These are phyloP conservation scores for Antedon bifida DNA, from an alignment of 35 echinoderm and acorn worm genomes.

Conservation along the genomic window DNA sequence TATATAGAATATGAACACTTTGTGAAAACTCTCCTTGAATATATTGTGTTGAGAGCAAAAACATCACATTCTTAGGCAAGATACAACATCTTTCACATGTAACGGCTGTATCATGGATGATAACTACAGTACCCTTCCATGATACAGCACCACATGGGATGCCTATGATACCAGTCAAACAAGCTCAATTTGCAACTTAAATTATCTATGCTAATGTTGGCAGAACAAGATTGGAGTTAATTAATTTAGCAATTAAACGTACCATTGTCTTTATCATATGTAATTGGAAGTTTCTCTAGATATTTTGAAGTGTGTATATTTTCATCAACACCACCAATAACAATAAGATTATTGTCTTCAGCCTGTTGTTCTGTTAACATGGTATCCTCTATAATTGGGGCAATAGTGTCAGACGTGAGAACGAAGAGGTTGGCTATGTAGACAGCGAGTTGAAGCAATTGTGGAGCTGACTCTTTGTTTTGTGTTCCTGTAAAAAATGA, in stretches of 20 bases:
- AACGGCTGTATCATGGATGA: no score
- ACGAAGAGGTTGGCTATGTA: conserved; percentile 81
- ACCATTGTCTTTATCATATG: conserved; percentile 24
- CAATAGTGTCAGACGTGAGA: conserved; percentile 70
- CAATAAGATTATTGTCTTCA: conserved; percentile 37
- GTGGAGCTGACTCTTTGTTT: conserved; percentile 11
- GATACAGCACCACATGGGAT: no score
- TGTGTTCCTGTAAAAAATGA: conserved; percentile 43
- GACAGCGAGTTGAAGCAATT: conserved; percentile 35
- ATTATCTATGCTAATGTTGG: neutral
- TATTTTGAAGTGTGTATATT: conserved; percentile 48
- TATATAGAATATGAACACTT: no score
- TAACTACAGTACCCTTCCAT: no score
- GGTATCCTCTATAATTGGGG: conserved; percentile 38
- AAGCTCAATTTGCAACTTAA: no score
- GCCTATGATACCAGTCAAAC: no score
- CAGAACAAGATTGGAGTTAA: no score
- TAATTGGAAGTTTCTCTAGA: conserved; percentile 44
- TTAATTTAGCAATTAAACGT: no score
- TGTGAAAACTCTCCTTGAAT: no score
- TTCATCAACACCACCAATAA: conserved; percentile 47
- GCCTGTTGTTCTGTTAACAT: conserved; percentile 21
- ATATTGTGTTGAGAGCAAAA: no score
- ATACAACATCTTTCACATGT: no score
- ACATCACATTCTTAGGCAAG: no score